Evolutionary conservation across 2,888 invertebrate genomes (phyloP).

Genomic region (Drosophila putrida): DNA sequence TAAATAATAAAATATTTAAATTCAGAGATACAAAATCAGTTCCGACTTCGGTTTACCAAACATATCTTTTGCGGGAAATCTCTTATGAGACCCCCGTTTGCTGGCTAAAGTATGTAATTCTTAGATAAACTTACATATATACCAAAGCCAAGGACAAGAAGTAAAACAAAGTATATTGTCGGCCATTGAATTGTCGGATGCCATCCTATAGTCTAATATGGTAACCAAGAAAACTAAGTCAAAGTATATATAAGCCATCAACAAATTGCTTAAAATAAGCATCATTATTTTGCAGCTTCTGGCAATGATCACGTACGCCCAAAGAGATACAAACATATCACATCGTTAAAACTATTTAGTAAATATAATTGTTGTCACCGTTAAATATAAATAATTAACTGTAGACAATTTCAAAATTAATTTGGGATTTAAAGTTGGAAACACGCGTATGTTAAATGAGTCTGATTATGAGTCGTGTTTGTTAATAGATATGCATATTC

Average conservation of each 20-base stretch:
- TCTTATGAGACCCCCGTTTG: no score
- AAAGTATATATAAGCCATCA: neutral
- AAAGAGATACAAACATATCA: conserved; percentile 9
- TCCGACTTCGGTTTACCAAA: no score
- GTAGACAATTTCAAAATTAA: conserved; percentile 35
- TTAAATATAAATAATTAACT: conserved; percentile 64
- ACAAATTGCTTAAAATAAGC: conserved; percentile 34
- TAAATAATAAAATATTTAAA: neutral
- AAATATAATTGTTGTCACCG: conserved; percentile 65
- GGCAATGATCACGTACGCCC: conserved; percentile 8
- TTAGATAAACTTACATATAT: no score
- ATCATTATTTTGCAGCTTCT: conserved; percentile 13
- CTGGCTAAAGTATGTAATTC: no score
- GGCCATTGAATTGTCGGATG: no score
- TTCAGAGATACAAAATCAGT: no score
- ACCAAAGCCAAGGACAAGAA: no score
- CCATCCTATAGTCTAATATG: neutral
- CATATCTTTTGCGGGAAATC: no score
- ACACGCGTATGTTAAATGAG: neutral
- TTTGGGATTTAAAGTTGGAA: conserved; percentile 12
- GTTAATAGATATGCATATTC: neutral
- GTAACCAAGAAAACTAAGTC: neutral
- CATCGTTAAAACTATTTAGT: conserved; percentile 56
- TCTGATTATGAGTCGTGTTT: conserved; percentile 16
- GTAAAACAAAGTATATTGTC: no score